Percentiles rank a stretch among this genome's conserved stretches.
phyloP scores from a whole-genome alignment of 2,888 invertebrate genomes.

The Sesia apiformis region DNA sequence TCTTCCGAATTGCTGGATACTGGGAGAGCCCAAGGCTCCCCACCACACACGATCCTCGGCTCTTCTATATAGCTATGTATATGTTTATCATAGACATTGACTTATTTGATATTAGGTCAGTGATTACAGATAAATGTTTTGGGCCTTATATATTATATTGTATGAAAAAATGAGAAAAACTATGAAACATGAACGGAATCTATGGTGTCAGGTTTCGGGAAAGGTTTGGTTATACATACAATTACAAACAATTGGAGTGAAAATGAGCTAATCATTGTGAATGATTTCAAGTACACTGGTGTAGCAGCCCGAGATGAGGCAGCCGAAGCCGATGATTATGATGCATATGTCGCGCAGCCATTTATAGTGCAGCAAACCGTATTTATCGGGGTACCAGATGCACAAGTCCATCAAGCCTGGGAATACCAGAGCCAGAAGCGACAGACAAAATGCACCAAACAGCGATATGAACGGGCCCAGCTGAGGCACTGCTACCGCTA shows the following conservation, averaged over 20 bases:
- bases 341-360: conserved; percentile 29
- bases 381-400: conserved; percentile 44
- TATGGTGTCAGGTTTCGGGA: too few species aligned
- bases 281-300: conserved; percentile 34
- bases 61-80: too few species aligned
- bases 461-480: conserved; percentile 84
- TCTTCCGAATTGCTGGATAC: too few species aligned
- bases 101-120: too few species aligned
- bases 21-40: too few species aligned
- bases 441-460: conserved; percentile 90
- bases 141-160: too few species aligned
- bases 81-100: too few species aligned
- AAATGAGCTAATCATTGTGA: neutral
- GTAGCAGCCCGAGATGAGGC: conserved; percentile 34
- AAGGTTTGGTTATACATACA: neutral
- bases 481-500: conserved; percentile 81
- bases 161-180: too few species aligned
- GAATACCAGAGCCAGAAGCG: conserved; percentile 87
- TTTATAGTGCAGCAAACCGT: conserved; percentile 27
- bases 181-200: too few species aligned
- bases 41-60: too few species aligned
- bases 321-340: conserved; percentile 20
- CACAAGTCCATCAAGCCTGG: conserved; percentile 76
- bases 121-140: too few species aligned
- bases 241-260: neutral